Evolutionary conservation across 2,888 invertebrate genomes (phyloP).

Genomic region (Epistrophella euchroma): DNA sequence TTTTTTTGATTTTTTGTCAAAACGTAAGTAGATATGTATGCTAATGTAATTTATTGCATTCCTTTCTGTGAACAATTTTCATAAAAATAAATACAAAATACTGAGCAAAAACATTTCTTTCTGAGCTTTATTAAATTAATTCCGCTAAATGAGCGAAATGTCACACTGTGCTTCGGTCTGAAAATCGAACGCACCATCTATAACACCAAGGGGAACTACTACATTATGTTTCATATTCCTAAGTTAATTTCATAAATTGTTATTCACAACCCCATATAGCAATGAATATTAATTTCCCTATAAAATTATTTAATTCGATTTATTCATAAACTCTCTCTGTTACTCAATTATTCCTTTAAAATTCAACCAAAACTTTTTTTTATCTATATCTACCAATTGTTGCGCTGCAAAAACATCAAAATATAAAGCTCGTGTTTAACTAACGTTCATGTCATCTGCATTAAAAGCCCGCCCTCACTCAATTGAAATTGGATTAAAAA

Average conservation of each 20-base stretch:
- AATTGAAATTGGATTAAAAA: conserved; percentile 36
- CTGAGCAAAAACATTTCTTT: too few species aligned
- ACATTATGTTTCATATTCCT: not conserved
- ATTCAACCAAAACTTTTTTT: not conserved
- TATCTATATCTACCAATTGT: not conserved
- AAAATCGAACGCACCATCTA: too few species aligned
- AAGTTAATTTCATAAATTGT: not conserved
- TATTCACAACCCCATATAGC: not conserved
- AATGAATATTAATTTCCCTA: conserved; percentile 6
- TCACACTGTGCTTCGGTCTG: too few species aligned
- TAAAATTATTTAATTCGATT: not conserved
- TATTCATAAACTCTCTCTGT: not conserved
- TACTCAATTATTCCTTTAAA: not conserved
- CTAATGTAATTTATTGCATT: too few species aligned
- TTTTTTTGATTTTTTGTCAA: too few species aligned
- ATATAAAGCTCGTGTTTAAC: not conserved
- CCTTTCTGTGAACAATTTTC: too few species aligned
- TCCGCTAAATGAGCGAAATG: too few species aligned
- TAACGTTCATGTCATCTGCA: conserved; percentile 16
- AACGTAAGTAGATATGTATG: too few species aligned
- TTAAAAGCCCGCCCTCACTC: not conserved
- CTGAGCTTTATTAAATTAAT: too few species aligned
- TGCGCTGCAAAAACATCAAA: conserved; percentile 9
- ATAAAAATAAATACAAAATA: too few species aligned
- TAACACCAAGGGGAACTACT: too few species aligned